Base-by-base conservation (phyloP, 2,888 invertebrate species). In the Suillia variegata region DNA sequence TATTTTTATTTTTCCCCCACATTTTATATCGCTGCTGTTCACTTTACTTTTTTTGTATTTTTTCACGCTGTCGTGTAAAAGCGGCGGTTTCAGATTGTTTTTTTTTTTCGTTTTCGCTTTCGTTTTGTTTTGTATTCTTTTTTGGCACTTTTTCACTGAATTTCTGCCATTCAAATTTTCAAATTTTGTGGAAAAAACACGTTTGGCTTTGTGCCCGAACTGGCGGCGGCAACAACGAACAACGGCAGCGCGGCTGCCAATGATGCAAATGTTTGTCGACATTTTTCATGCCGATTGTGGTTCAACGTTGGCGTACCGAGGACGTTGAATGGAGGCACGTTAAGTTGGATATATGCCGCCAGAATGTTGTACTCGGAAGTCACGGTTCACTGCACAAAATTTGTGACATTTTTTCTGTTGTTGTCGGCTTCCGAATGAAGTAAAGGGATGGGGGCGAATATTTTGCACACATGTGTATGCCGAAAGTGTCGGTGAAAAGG, bases 131-230 rank as follows among this genome's bases (percentile, higher is more conserved):
- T n/a, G n/a, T n/a, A n/a, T n/a, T n/a, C n/a, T n/a, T n/a, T n/a
- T n/a, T n/a, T n/a, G n/a, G n/a, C n/a, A n/a, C n/a, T n/a, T 34
- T 2, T 33, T 18, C n/a, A 38, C 15, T 38, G 13, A 6, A 12
- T 31, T 31, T 31, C 4, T 38, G 38, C n/a, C n/a, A n/a, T n/a
- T n/a, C n/a, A n/a, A n/a, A 8, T 45, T 3, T 13, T 45, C 20
- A 17, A 61, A 62, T 63, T 61, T 61, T 51, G 59, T 53, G 63
- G 52, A 59, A 59, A 62, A 57, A 58, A 53, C 55, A 42, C 57
- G 42, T 54, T 57, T 56, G 60, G 62, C 64, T 22, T 31, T 47
- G 10, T 53, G 61, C 61, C 61, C 52, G n/a, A n/a, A n/a, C n/a
- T n/a, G n/a, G n/a, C n/a, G n/a, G n/a, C n/a, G n/a, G n/a, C n/a